phyloP scores from a whole-genome alignment of 2,113 vertebrate genomes.

The Siniperca knerii region DNA sequence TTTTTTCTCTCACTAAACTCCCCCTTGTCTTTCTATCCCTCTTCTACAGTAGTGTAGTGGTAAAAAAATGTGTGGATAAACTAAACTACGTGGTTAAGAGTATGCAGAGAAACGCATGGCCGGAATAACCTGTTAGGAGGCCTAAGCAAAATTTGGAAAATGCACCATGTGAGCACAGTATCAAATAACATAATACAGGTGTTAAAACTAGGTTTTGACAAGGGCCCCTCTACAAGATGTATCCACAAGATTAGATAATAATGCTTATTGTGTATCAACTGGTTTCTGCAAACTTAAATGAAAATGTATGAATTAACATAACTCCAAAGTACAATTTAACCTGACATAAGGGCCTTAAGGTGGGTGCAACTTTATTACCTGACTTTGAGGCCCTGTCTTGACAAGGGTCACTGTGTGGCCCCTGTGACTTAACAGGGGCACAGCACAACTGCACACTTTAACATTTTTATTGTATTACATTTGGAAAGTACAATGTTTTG shows the following conservation, averaged over 20 bases:
- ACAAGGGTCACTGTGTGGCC: neutral
- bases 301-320: neutral
- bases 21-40: neutral
- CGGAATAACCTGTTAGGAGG: too few relatives aligned
- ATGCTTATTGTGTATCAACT: neutral
- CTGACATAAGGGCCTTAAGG: neutral
- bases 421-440: neutral
- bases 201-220: neutral
- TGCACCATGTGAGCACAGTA: neutral
- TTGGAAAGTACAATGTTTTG: too few relatives aligned
- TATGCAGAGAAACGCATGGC: neutral
- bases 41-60: neutral
- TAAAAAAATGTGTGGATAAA: neutral
- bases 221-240: neutral
- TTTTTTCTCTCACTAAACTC: neutral
- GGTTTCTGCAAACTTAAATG: neutral
- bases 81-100: neutral
- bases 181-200: neutral
- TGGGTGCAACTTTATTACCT: neutral
- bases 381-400: neutral
- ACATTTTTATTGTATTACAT: too few relatives aligned
- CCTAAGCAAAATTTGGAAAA: neutral
- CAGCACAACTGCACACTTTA: too few relatives aligned
- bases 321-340: neutral
- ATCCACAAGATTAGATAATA: neutral